Evolutionary conservation across 2,113 vertebrate species (phyloP), one percentile per base, ranked within the genome.

Genomic region (Pontoporia blainvillei): DNA sequence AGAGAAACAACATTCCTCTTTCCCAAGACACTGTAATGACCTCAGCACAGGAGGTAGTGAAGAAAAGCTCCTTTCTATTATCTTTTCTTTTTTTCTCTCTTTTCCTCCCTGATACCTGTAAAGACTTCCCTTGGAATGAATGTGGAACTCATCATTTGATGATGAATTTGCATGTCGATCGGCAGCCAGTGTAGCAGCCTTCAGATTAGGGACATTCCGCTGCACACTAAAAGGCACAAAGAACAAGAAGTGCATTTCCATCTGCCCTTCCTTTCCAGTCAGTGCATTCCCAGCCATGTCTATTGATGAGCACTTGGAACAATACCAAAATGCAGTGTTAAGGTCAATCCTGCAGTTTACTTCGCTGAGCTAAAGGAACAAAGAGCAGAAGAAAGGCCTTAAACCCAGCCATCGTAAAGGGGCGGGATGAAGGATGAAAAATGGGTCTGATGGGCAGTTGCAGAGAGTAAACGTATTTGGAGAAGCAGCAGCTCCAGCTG

Each of bases 401-500:
- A 98, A 99, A 99, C 97, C 98, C 97, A 97, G 98, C 96, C 96
- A 98, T 98, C 98, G 90, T 97, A 97, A 98, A 98, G 97, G 98
- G 98, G 97, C 90, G 44, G 97, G 97, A 95, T 97, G 98, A 98
- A 98, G 98, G 98, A 98, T 98, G 98, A 98, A 98, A 99, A 98
- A 98, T 98, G 98, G 97, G 97, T 97, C 98, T 98, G 98, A 98
- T 98, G 98, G 95, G 98, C 98, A 98, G 98, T 97, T 97, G 98
- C 98, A 98, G 97, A 97, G 97, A 98, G 97, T 98, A 99, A 99
- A 98, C 96, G 98, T 98, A 99, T 99, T 99, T 99, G 99, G 99
- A 99, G 99, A 99, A 99, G 99, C 98, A 98, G 99, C 99, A 99
- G 99, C 98, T 99, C 99, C 99, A 99, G 99, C 99, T 99, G 99